Evolutionary conservation across 2,113 vertebrate species (phyloP).

Genomic region (Hyperopisus bebe): DNA sequence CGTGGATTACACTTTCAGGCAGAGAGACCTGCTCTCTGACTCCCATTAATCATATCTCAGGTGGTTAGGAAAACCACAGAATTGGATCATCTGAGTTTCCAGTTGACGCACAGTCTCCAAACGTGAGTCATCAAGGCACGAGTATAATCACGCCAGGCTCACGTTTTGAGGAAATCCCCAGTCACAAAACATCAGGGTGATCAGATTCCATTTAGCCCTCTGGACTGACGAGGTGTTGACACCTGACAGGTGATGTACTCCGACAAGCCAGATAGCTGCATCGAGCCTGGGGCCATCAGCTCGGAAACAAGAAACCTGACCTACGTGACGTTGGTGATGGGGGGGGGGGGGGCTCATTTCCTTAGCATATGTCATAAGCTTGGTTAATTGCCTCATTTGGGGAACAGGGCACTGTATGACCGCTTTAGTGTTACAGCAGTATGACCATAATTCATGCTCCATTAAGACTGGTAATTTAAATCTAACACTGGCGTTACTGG

Average conservation of each 20-base stretch:
- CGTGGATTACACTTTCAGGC: neutral
- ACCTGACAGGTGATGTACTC: neutral
- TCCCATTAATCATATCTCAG: neutral
- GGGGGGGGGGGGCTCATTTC: neutral
- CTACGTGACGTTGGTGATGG: neutral
- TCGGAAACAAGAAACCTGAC: neutral
- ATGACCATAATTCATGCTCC: conserved; percentile 9
- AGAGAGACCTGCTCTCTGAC: neutral
- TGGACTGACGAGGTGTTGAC: too few species aligned
- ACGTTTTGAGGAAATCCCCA: neutral
- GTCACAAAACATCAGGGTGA: neutral
- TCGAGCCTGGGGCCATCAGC: neutral
- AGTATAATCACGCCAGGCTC: neutral
- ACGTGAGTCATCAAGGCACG: neutral
- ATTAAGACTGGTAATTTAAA: conserved; percentile 13
- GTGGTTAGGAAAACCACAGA: neutral
- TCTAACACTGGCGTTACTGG: neutral
- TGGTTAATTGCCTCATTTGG: conserved; percentile 4
- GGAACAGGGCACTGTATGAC: neutral
- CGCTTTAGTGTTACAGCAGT: conserved; percentile 6
- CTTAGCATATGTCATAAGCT: neutral
- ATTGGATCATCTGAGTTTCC: neutral
- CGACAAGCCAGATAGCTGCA: neutral
- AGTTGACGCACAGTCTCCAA: neutral
- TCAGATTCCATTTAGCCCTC: neutral